These are phyloP conservation scores for Brachirus orientalis DNA, from an alignment of 2,113 vertebrate genomes.

Conservation along the genomic window DNA sequence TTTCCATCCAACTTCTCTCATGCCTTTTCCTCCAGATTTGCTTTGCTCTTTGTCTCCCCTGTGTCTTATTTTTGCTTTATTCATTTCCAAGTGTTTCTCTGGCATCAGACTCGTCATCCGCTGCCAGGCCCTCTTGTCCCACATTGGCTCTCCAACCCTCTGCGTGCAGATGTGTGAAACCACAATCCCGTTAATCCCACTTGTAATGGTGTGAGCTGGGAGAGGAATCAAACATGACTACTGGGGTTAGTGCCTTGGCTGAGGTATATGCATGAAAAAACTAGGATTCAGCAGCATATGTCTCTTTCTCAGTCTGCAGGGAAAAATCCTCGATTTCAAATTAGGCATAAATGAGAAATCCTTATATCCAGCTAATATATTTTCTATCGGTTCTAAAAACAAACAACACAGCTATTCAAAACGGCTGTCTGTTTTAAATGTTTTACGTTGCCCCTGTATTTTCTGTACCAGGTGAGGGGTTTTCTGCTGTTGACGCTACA, in stretches of 20 bases:
- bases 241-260: slow-evolving; percentile 59
- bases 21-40: slow-evolving; percentile 24
- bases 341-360: slow-evolving; percentile 19
- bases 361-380: background rate
- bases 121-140: slow-evolving; percentile 70
- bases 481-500: slow-evolving; percentile 16
- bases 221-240: slow-evolving; percentile 63
- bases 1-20: slow-evolving; percentile 42
- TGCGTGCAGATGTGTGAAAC: slow-evolving; percentile 38
- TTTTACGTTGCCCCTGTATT: background rate
- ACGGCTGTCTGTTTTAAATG: too few relatives aligned
- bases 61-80: slow-evolving; percentile 13
- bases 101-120: slow-evolving; percentile 26
- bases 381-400: too few relatives aligned
- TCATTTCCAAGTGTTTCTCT: slow-evolving; percentile 57
- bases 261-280: slow-evolving; percentile 41
- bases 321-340: slow-evolving; percentile 32
- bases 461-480: background rate
- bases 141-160: slow-evolving; percentile 42
- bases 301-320: slow-evolving; percentile 16
- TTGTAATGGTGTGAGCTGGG: slow-evolving; percentile 75
- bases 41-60: slow-evolving; percentile 25
- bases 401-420: too few relatives aligned
- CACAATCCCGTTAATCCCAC: slow-evolving; percentile 71
- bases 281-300: slow-evolving; percentile 39